These are phyloP conservation scores for Steatocranus sp. DNA, from an alignment of 2,797 vertebrate species.

Conservation along the genomic window DNA sequence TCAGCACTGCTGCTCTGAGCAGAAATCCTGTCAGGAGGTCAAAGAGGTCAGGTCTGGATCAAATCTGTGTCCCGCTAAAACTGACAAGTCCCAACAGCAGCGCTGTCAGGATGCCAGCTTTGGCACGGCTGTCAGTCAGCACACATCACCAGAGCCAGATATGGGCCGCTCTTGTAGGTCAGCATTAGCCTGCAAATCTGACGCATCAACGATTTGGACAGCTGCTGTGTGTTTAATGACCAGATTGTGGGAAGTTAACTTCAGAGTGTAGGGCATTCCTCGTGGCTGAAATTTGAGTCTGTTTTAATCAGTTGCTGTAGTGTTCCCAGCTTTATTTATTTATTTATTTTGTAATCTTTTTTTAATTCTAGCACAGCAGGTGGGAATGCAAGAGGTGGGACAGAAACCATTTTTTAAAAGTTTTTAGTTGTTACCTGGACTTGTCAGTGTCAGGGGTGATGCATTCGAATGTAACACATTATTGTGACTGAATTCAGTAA, in stretches of 20 bases:
- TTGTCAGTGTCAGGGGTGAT: neutral
- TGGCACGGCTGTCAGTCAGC: slow-evolving; percentile 58
- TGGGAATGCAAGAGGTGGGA: neutral
- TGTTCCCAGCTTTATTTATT: neutral
- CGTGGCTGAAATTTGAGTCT: neutral
- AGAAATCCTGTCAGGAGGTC: slow-evolving; percentile 61
- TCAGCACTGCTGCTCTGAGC: slow-evolving; percentile 51
- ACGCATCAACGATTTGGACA: slow-evolving; percentile 36
- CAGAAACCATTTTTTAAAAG: neutral
- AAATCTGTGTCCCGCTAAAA: slow-evolving; percentile 59
- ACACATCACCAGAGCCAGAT: slow-evolving; percentile 49
- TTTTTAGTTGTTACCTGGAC: neutral
- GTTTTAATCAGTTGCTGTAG: neutral
- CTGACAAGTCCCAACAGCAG: slow-evolving; percentile 63
- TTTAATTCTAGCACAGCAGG: neutral
- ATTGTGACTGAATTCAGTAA: neutral
- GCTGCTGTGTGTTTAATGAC: slow-evolving; percentile 23
- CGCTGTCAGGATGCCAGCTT: slow-evolving; percentile 60
- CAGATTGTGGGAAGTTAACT: slow-evolving; percentile 11
- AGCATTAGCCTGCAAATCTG: slow-evolving; percentile 24
- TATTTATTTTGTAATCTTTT: neutral
- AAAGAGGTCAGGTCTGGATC: slow-evolving; percentile 61
- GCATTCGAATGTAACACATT: neutral
- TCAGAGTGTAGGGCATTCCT: neutral
- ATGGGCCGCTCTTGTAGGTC: slow-evolving; percentile 37